phyloP scores from a whole-genome alignment of 2,797 vertebrate genomes.

The Neosilurus mollespiculum region DNA sequence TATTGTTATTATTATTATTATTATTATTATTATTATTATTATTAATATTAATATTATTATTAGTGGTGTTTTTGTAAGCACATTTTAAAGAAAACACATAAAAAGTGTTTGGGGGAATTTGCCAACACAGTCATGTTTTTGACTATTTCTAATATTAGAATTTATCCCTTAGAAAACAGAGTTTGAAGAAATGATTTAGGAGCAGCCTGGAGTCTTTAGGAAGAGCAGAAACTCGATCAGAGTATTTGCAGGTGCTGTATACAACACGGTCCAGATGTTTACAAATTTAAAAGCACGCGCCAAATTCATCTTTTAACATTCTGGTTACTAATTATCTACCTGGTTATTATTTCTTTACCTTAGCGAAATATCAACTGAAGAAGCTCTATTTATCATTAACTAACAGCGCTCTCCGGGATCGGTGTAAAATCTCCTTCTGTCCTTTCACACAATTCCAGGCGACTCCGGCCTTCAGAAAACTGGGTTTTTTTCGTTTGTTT shows the following conservation, averaged over 20 bases:
- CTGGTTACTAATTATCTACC: slow-evolving; percentile 79
- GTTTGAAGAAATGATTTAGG: no score
- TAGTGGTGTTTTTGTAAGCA: neutral
- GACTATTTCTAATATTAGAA: no score
- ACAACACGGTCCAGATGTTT: slow-evolving; percentile 54
- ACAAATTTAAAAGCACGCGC: slow-evolving; percentile 73
- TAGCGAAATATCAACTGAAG: slow-evolving; percentile 72
- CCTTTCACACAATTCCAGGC: neutral
- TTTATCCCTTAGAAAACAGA: no score
- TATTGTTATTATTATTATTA: neutral
- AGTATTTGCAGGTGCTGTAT: no score
- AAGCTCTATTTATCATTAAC: slow-evolving; percentile 76
- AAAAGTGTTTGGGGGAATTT: neutral
- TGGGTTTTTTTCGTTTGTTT: no score
- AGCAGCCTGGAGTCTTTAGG: no score
- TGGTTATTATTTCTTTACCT: slow-evolving; percentile 73
- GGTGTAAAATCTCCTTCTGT: neutral
- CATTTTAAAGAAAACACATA: neutral
- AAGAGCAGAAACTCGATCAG: no score
- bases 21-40: no score
- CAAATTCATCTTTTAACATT: slow-evolving; percentile 63
- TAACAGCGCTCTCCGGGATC: slow-evolving; percentile 39
- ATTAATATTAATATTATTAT: no score
- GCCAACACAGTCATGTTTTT: no score
- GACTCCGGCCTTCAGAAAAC: no score